Evolutionary conservation across 2,113 vertebrate genomes (phyloP).

Genomic region (Peromyscus polionotus): DNA sequence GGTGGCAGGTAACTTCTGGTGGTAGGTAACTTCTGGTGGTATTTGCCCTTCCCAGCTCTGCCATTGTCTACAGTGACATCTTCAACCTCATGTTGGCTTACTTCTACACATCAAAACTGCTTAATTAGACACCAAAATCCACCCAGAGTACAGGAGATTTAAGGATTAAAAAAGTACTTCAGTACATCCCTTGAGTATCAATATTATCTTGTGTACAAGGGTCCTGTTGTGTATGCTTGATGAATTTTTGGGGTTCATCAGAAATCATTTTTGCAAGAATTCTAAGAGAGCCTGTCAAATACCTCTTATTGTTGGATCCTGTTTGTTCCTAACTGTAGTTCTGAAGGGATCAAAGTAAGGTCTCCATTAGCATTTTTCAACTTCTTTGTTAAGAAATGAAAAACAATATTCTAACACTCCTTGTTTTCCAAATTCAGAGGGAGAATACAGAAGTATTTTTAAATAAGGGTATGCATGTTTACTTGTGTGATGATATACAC

Average conservation of each 20-base stretch:
- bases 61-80: neutral
- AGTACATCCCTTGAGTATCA: neutral
- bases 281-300: slow-evolving; percentile 57
- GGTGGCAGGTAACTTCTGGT: neutral
- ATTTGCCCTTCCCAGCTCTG: slow-evolving; percentile 64
- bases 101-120: neutral
- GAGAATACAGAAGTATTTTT: slow-evolving; percentile 24
- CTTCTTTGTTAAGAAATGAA: slow-evolving; percentile 57
- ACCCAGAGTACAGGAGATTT: slow-evolving; percentile 12
- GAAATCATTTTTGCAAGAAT: slow-evolving; percentile 57
- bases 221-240: neutral
- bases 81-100: slow-evolving; percentile 57
- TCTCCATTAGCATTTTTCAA: slow-evolving; percentile 59
- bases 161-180: neutral
- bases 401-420: slow-evolving; percentile 38
- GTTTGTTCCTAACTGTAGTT: slow-evolving; percentile 60
- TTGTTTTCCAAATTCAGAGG: slow-evolving; percentile 36
- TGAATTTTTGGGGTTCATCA: neutral
- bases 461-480: slow-evolving; percentile 17
- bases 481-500: neutral
- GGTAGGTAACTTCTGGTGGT: slow-evolving; percentile 15
- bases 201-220: slow-evolving; percentile 34
- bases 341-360: slow-evolving; percentile 40
- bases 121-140: slow-evolving; percentile 49
- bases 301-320: slow-evolving; percentile 54